Conservation (phyloP, 1,140 invertebrate genomes). For the Penaeus vannamei region DNA sequence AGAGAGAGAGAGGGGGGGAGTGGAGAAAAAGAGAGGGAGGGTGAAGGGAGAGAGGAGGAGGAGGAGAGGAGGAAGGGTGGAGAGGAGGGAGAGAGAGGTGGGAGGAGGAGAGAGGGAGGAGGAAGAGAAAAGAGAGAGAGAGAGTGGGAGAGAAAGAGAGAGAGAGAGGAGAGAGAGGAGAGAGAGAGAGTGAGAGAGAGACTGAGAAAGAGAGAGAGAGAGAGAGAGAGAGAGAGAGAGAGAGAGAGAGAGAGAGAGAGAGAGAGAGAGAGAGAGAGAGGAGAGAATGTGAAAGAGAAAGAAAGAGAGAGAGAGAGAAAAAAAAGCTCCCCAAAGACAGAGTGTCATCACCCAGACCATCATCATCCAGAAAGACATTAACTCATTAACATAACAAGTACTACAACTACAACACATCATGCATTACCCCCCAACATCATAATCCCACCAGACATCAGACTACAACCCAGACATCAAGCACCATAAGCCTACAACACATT, state of each 20-base stretch:
- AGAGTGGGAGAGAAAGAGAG: background rate
- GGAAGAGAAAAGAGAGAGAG: background rate
- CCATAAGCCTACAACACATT: too few species aligned
- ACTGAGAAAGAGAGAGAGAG: background rate
- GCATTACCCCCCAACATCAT: too few species aligned
- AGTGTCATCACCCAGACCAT: too few species aligned
- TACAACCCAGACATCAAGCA: too few species aligned
- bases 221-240: background rate
- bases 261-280: accelerated
- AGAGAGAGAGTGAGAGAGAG: background rate
- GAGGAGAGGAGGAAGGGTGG: background rate
- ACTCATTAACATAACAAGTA: too few species aligned
- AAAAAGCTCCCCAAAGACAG: too few species aligned
- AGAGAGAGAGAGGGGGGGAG: background rate
- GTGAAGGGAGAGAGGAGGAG: background rate
- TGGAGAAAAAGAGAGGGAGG: background rate
- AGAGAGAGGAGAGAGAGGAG: background rate
- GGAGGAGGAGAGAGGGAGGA: background rate
- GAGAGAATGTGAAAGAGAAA: too few species aligned
- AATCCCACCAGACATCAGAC: too few species aligned
- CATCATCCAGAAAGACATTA: too few species aligned
- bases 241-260: too few species aligned
- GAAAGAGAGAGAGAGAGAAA: too few species aligned
- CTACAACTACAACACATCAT: too few species aligned
- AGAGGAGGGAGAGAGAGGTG: background rate